Evolutionary conservation across 64 coral and sea anemone species (phyloP), one percentile per base, ranked within the genome.

Genomic region (Cladopsammia gracilis): DNA sequence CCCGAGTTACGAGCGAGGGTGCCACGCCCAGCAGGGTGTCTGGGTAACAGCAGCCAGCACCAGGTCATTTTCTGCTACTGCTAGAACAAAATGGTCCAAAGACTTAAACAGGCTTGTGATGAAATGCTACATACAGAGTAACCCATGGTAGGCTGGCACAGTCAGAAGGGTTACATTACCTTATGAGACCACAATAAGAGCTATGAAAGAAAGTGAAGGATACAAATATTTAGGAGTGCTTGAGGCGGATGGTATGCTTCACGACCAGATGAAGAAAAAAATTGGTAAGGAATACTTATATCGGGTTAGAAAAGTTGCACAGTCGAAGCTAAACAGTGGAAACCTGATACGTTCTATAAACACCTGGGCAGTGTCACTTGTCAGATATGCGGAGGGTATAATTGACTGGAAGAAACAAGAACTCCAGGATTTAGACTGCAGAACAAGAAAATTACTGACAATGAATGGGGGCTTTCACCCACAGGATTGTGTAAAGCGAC

Each of bases 41-140:
- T 90, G 11, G 57, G 88, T 25, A 69, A 65, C 74, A 67, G 50
- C 83, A 87, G 83, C 62, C 64, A 87, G 44, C 46, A 68, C 83
- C 67, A 19, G 64, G 83, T 68, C 83, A 64, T 87, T 47, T 15
- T 25, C 60, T 67, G 45, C 22, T 45, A 69, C 62, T 69, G 83
- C 18, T 69, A 79, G 61, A 18, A 82, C 19, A 82, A 91, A 52
- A 45, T 91, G 75, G 89, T 70, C 75, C 10, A 62, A 91, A 51
- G 77, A 62, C 23, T 6, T 82, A 70, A 82, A 83, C 53, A 78
- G 53, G 59, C 26, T 7, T 81, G 77, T 80, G 11, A 81, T 53
- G 75, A 71, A 70, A 19, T 82, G 89, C 42, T 81, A 82, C 48
- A 65, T 79, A 48, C 18, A 61, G 58, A 90, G 88, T 68, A 3